phyloP scores from a whole-genome alignment of 1,140 invertebrate species.

The Pomacea maculata region DNA sequence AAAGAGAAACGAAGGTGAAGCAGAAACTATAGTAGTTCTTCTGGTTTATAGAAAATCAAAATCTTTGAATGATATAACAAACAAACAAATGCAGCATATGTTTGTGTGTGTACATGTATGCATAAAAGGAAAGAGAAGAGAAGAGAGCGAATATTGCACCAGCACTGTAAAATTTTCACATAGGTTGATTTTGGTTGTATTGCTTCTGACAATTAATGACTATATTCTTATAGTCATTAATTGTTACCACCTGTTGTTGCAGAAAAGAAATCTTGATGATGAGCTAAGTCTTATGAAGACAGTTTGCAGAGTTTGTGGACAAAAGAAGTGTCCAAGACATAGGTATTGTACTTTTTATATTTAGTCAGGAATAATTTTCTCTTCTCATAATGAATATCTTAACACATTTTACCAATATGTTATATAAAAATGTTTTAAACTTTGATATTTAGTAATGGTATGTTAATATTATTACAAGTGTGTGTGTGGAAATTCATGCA shows the following conservation, averaged over 20 bases:
- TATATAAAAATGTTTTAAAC: too few species aligned
- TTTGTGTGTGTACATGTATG: slow-evolving; percentile 4
- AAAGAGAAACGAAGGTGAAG: too few species aligned
- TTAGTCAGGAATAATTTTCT: too few species aligned
- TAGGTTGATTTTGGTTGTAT: not conserved
- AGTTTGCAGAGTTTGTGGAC: slow-evolving; percentile 59
- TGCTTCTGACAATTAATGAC: not conserved
- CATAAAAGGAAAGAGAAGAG: not conserved
- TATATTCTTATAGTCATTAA: not conserved
- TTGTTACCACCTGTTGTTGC: slow-evolving; percentile 2
- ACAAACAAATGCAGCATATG: not conserved
- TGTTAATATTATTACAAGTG: too few species aligned
- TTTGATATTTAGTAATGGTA: too few species aligned
- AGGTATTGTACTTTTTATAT: slow-evolving; percentile 37
- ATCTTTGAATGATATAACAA: too few species aligned
- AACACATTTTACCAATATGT: too few species aligned
- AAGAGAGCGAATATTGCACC: not conserved
- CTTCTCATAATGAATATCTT: too few species aligned
- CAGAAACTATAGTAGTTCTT: too few species aligned
- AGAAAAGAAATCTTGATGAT: slow-evolving; percentile 38
- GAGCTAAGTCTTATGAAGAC: slow-evolving; percentile 56
- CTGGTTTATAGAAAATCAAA: too few species aligned
- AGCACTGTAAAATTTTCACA: not conserved
- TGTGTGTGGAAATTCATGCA: too few species aligned
- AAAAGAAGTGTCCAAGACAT: slow-evolving; percentile 58